Percentiles rank a stretch among this genome's conserved stretches.
These are phyloP conservation scores for Melanostoma mellinum DNA, from an alignment of 2,888 invertebrate species.

Conservation along the genomic window DNA sequence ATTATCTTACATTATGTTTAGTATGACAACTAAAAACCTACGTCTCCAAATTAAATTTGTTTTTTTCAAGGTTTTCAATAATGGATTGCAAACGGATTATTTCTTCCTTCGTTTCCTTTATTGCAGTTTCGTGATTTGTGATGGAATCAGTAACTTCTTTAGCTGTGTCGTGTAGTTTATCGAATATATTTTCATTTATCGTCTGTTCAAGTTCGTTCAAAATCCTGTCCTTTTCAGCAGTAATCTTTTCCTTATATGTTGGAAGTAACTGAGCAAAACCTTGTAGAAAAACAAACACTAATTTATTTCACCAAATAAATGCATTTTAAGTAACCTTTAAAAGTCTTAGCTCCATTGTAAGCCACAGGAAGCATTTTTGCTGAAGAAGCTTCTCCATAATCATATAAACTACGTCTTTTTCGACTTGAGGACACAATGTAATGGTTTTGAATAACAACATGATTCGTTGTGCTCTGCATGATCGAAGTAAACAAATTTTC, in stretches of 20 bases:
- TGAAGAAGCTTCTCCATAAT: neutral
- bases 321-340: constrained; percentile 12
- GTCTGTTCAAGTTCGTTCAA: constrained; percentile 5
- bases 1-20: neutral
- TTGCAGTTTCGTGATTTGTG: constrained; percentile 21
- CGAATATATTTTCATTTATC: constrained; percentile 3
- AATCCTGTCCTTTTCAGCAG: constrained; percentile 38
- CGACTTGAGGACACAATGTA: constrained; percentile 23
- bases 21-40: neutral
- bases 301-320: neutral
- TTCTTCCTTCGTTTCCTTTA: constrained; percentile 30
- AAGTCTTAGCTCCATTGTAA: neutral
- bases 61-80: constrained; percentile 32
- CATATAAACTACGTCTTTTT: constrained; percentile 1
- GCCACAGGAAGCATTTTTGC: neutral
- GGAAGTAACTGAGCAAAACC: constrained; percentile 39
- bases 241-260: constrained; percentile 18
- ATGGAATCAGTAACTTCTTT: constrained; percentile 23
- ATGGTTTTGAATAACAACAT: constrained; percentile 37
- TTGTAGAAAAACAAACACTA: neutral
- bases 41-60: constrained; percentile 40
- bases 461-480: constrained; percentile 23
- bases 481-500: neutral
- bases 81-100: neutral
- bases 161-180: neutral